Evolutionary conservation across 2,797 vertebrate genomes (phyloP).

Genomic region (Hyperoplus lanceolatus): DNA sequence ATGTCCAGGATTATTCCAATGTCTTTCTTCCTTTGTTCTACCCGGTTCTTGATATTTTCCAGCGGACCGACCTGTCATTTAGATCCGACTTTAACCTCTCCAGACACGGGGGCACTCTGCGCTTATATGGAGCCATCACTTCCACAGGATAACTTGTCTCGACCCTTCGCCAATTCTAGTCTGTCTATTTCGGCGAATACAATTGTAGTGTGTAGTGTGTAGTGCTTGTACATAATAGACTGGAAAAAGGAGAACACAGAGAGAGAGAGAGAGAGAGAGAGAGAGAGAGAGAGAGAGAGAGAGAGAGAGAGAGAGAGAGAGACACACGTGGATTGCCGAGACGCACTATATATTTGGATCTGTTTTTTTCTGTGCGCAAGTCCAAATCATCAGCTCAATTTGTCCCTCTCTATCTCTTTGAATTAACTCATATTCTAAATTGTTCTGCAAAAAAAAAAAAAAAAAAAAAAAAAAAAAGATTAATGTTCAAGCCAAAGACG

Average conservation of each 20-base stretch:
- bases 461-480: slow-evolving; percentile 4
- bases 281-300: not conserved
- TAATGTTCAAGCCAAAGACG: slow-evolving; percentile 30
- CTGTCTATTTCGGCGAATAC: not conserved
- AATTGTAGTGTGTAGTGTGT: too few relatives aligned
- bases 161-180: not conserved
- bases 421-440: not conserved
- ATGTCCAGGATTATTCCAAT: not conserved
- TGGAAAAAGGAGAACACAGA: not conserved
- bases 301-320: not conserved
- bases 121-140: slow-evolving; percentile 42
- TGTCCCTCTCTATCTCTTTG: not conserved
- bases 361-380: slow-evolving; percentile 55
- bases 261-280: not conserved
- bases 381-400: slow-evolving; percentile 18
- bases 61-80: slow-evolving; percentile 16
- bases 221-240: not conserved
- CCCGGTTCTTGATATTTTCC: not conserved
- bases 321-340: slow-evolving; percentile 61
- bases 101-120: slow-evolving; percentile 26
- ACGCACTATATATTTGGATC: slow-evolving; percentile 44
- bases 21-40: not conserved
- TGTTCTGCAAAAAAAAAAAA: not conserved
- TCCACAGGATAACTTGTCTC: slow-evolving; percentile 3
- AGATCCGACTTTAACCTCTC: slow-evolving; percentile 28